A percentile compares a stretch with the other conserved stretches of the same genome.
Conservation (phyloP, 2,113 vertebrate genomes). For the Egretta garzetta region DNA sequence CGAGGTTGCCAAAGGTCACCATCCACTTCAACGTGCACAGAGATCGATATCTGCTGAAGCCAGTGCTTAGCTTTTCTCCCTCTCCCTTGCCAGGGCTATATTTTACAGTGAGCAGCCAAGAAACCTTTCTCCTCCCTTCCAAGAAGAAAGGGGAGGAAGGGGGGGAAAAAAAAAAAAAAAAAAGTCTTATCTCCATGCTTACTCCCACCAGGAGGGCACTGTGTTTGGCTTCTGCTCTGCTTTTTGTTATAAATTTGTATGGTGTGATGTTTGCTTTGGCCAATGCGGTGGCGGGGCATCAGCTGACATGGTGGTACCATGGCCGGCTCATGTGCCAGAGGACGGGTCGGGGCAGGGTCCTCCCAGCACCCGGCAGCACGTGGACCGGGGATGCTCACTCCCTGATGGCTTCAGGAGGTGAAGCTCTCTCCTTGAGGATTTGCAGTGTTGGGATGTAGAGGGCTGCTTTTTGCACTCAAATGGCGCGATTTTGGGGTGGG, state of each 20-base stretch:
- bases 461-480: rapidly evolving
- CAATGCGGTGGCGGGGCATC: rapidly evolving
- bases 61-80: background rate
- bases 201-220: background rate
- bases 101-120: background rate
- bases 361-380: rapidly evolving
- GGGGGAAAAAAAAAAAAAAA: rapidly evolving
- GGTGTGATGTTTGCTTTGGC: slow-evolving; percentile 40
- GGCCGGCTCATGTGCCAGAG: rapidly evolving
- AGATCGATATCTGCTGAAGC: background rate
- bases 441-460: rapidly evolving
- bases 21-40: background rate
- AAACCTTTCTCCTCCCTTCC: background rate
- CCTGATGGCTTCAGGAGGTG: background rate
- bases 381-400: background rate
- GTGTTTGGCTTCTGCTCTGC: slow-evolving; percentile 4
- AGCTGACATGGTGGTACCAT: rapidly evolving
- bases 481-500: rapidly evolving
- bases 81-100: background rate
- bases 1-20: background rate
- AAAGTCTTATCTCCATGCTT: background rate
- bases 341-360: background rate
- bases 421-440: rapidly evolving
- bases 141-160: background rate
- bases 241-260: slow-evolving; percentile 42